phyloP scores from a whole-genome alignment of 2,797 vertebrate genomes.

The Amazonetta brasiliensis region DNA sequence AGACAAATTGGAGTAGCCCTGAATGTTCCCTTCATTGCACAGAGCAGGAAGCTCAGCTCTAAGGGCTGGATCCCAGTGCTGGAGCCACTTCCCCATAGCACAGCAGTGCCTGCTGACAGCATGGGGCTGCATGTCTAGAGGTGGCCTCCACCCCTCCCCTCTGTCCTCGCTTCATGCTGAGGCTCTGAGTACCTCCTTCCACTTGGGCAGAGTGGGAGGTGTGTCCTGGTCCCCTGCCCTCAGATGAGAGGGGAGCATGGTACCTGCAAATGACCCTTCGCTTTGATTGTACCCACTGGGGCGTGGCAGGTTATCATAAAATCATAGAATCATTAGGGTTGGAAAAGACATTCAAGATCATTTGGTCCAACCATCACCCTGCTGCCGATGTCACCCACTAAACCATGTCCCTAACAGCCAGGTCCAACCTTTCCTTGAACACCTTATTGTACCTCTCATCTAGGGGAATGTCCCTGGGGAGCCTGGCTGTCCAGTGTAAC shows the following conservation, averaged over 20 bases:
- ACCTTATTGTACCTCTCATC: neutral
- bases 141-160: neutral
- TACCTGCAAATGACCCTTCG: neutral
- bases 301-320: accelerated
- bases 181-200: accelerated
- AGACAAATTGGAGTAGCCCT: neutral
- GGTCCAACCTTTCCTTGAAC: too few species aligned
- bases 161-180: accelerated
- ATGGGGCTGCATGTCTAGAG: accelerated
- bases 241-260: neutral
- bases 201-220: neutral
- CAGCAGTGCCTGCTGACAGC: neutral
- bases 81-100: neutral
- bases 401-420: too few species aligned
- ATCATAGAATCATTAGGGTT: too few species aligned
- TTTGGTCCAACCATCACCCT: too few species aligned
- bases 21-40: neutral
- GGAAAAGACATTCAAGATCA: too few species aligned
- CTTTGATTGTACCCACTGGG: too few species aligned
- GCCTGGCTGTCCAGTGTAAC: neutral
- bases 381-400: too few species aligned
- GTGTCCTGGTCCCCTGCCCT: neutral
- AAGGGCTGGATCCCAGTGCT: neutral
- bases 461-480: neutral
- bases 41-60: neutral